Evolutionary conservation across 1,140 invertebrate species (phyloP), one percentile per base, ranked within the genome.

Genomic region (Pseudomyrmex sp.): DNA sequence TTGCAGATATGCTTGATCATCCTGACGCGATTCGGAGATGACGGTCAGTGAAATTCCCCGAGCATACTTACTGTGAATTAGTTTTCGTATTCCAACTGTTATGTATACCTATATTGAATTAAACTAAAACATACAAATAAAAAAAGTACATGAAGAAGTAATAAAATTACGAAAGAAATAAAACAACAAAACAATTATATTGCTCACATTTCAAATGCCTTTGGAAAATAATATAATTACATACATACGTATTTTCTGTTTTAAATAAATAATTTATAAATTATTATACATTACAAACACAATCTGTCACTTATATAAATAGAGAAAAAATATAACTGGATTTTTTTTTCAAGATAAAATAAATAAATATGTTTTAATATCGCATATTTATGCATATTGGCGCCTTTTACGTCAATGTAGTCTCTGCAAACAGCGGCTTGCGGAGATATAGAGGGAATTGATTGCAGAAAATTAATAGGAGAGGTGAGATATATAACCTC

Each of bases 391-490:
- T 59, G n/a, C 8, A 52, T 54, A 26, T 72, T 61, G 35, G 7
- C 8, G 23, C 54, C 65, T 79, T 35, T 35, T 35, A 35, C 35
- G 54, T 69, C 56, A 48, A 15, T 50, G 20, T 46, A 59, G 44
- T 5, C 15, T 46, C 15, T 70, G 76, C 52, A 48, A 70, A 70
- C 18, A 48, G 56, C 66, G 20, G 76, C 12, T 8, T 23, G n/a
- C 35, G 54, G 44, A 72, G 66, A 72, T 72, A 80, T 15, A 8
- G 44, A 15, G 15, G 26, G 23, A 80, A 80, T 72, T 83, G 74
- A 77, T 83, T 83, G 62, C 23, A n/a, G 48, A 77, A 83, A 83
- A 83, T 83, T 83, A 62, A 83, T 77, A 77, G 61, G 46, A 50
- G 73, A 77, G 26, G 15, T 18, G 18, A 20, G 23, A 44, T 15